Percentiles rank a stretch among this genome's conserved stretches.
Evolutionary conservation across 2,888 invertebrate species (phyloP).

Genomic region (Eupithecia tripunctaria): DNA sequence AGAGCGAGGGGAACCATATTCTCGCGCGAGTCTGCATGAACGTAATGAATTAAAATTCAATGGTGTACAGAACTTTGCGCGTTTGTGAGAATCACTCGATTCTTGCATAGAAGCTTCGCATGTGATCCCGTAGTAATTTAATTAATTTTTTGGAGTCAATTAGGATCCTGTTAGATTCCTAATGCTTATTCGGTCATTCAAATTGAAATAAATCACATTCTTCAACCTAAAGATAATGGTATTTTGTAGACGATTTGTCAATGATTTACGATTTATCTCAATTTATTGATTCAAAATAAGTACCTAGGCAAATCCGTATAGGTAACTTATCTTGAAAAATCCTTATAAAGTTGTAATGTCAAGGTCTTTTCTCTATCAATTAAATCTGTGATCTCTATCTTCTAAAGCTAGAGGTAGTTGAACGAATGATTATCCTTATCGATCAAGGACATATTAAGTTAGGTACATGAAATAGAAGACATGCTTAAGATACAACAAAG

Average conservation of each 20-base stretch:
- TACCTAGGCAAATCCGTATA: background rate
- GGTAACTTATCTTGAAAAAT: conserved; percentile 58
- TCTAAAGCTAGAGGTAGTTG: background rate
- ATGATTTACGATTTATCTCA: too few species aligned
- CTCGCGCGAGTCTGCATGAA: conserved; percentile 81
- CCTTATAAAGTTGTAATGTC: conserved; percentile 48
- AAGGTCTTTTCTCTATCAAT: conserved; percentile 60
- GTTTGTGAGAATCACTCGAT: conserved; percentile 65
- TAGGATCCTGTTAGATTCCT: conserved; percentile 40
- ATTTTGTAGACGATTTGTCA: background rate
- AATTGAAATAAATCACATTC: conserved; percentile 53
- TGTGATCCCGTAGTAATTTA: background rate
- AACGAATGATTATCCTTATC: conserved; percentile 12
- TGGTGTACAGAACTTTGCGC: conserved; percentile 67
- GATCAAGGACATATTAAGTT: conserved; percentile 55
- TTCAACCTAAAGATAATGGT: background rate
- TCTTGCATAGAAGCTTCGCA: conserved; percentile 58
- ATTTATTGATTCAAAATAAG: background rate
- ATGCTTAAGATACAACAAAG: conserved; percentile 69
- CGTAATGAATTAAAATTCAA: conserved; percentile 84
- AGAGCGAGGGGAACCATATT: conserved; percentile 83
- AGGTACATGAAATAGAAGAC: conserved; percentile 53
- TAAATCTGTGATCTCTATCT: background rate
- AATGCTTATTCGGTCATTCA: conserved; percentile 34
- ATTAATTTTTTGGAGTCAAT: conserved; percentile 20